Conservation (phyloP, 2,888 invertebrate species). For the Unio delphinus region DNA sequence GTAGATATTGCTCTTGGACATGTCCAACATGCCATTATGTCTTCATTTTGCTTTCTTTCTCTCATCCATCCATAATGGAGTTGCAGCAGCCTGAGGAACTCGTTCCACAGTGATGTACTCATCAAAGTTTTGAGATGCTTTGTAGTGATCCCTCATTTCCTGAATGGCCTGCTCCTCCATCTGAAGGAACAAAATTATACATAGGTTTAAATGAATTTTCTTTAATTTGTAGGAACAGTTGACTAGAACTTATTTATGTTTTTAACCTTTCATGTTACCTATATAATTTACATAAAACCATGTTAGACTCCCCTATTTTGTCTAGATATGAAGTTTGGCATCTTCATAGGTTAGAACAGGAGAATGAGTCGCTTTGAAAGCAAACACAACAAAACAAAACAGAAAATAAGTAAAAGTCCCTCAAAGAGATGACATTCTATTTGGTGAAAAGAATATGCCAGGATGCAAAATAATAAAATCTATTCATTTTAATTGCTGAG, state of each 20-base stretch:
- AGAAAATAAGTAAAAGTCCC: too few relatives aligned
- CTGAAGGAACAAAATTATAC: constrained; percentile 71
- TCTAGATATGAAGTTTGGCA: background rate
- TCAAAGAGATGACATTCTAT: too few relatives aligned
- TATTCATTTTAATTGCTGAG: too few relatives aligned
- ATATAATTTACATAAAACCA: background rate
- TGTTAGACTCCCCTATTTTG: too few relatives aligned
- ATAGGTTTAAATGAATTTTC: background rate
- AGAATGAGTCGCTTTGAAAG: background rate
- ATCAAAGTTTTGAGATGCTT: constrained; percentile 79
- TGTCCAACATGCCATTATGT: background rate
- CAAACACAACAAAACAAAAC: too few relatives aligned
- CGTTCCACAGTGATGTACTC: constrained; percentile 82
- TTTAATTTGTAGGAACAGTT: background rate
- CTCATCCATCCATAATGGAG: constrained; percentile 62
- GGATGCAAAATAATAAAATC: too few relatives aligned
- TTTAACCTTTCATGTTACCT: background rate
- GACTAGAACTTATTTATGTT: background rate
- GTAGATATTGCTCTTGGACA: too few relatives aligned
- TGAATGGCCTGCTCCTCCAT: constrained; percentile 90
- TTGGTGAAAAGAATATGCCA: too few relatives aligned
- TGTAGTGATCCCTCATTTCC: constrained; percentile 83
- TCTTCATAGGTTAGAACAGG: background rate
- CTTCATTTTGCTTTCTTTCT: constrained; percentile 12
- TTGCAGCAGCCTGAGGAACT: constrained; percentile 70